Evolutionary conservation across 1,140 invertebrate genomes (phyloP), one percentile per base, ranked within the genome.

Genomic region (Cydia strobilella): DNA sequence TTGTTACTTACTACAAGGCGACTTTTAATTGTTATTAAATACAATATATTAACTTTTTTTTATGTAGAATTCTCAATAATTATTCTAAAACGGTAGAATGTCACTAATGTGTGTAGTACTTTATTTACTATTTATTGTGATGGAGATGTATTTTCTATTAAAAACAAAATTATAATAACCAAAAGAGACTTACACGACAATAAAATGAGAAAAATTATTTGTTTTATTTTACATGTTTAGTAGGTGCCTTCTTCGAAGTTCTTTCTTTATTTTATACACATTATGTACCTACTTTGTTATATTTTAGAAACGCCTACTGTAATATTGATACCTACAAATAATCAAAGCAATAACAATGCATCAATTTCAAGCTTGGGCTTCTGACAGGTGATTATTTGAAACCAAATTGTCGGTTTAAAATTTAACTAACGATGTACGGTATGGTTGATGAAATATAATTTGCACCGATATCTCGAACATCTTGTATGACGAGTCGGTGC

Each of bases 101-200:
- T 15, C 6, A 51, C 15, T 51, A 59, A 10, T 15, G 4, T 15
- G 4, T 15, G 5, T 51, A 3, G n/a, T 51, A 15, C 66, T 71
- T 71, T 42, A 71, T 73, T 25, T 51, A 54, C 7, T 27, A 27
- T 73, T 73, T 73, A 54, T 73, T 51, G n/a, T 51, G 72, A 73
- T 73, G 3, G 27, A 51, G 3, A 18, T 73, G 2, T 23, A 73
- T 48, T 13, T 35, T 73, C n/a, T 23, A 73, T 39, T 73, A 18
- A 69, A n/a, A 31, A 59, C 2, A 12, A 3, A 15, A n/a, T 48
- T 59, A 13, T 15, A 15, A 45, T 51, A 51, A n/a, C n/a, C 15
- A 5, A 51, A 5, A 51, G n/a, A 51, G 48, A 51, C 48, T 51
- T 18, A 76, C 69, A 18, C 31, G 25, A 66, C 76, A 80, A 78